Percentiles rank a stretch among this genome's conserved stretches.
Evolutionary conservation across 2,888 invertebrate genomes (phyloP).

Genomic region (Stenichneumon culpator): DNA sequence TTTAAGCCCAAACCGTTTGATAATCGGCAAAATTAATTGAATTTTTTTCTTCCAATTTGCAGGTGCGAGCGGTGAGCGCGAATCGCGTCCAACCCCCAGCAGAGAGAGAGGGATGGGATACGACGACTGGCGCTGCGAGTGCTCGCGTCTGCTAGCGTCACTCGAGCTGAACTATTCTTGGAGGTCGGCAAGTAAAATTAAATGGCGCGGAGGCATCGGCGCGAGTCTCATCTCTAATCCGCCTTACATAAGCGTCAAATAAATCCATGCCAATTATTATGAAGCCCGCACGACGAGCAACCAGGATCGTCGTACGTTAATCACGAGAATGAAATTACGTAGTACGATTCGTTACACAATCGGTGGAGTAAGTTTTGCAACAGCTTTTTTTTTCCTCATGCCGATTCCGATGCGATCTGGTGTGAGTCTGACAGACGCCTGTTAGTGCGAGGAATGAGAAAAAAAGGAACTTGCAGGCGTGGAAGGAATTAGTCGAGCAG

Average conservation of each 20-base stretch:
- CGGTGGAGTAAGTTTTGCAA: background rate
- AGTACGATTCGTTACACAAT: background rate
- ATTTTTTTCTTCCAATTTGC: background rate
- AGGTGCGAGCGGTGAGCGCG: conserved; percentile 4
- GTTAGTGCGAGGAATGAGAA: conserved; percentile 9
- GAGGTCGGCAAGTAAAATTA: conserved; percentile 78
- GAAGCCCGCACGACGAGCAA: conserved; percentile 63
- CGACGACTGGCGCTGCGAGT: conserved; percentile 50
- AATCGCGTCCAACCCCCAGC: conserved; percentile 20
- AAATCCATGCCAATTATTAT: conserved; percentile 80
- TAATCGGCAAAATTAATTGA: background rate
- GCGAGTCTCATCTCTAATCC: conserved; percentile 39
- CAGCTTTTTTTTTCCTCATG: conserved; percentile 4
- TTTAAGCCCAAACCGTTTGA: background rate
- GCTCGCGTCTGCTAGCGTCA: conserved; percentile 72
- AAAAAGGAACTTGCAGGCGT: conserved; percentile 3
- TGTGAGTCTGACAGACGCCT: conserved; percentile 18
- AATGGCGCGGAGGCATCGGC: conserved; percentile 64
- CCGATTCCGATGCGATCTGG: conserved; percentile 7
- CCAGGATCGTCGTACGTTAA: conserved; percentile 2
- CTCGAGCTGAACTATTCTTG: conserved; percentile 79
- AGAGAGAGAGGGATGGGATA: conserved; percentile 30
- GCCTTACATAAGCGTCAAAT: conserved; percentile 80
- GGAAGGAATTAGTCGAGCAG: conserved; percentile 43
- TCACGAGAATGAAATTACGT: conserved; percentile 28